phyloP scores from a whole-genome alignment of 2,888 invertebrate genomes.

The Xestia xanthographa region DNA sequence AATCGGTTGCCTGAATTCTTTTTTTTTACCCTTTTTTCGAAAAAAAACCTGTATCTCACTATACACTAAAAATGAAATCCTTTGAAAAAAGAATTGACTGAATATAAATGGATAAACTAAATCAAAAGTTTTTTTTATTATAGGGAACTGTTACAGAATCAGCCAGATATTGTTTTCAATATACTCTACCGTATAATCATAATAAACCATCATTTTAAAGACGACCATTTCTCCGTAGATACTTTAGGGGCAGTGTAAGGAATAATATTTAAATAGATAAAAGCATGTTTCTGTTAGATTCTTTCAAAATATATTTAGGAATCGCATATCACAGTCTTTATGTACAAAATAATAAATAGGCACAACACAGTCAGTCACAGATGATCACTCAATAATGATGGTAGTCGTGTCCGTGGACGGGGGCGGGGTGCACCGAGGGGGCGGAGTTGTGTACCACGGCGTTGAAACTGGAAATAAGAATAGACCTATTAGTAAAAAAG shows the following conservation, averaged over 20 bases:
- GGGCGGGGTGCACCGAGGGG: constrained; percentile 79
- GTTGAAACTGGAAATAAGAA: constrained; percentile 80
- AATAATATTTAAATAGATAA: not conserved
- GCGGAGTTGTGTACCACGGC: constrained; percentile 86
- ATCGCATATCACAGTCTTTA: constrained; percentile 35
- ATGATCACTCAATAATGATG: constrained; percentile 72
- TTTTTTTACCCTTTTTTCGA: no score
- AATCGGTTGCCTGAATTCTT: no score
- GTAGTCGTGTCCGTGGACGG: constrained; percentile 72
- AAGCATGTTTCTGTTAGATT: not conserved
- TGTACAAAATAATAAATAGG: constrained; percentile 54
- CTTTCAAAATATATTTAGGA: constrained; percentile 32
- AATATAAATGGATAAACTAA: not conserved
- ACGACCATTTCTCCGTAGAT: not conserved
- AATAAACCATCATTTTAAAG: not conserved
- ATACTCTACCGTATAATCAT: not conserved
- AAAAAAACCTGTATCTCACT: no score
- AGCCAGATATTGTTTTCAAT: not conserved
- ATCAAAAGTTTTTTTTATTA: no score
- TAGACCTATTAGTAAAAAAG: not conserved
- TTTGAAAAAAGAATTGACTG: no score
- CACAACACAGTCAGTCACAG: constrained; percentile 2
- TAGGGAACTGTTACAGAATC: no score
- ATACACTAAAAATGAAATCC: no score
- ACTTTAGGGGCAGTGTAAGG: not conserved